phyloP scores from a whole-genome alignment of 2,113 vertebrate genomes.

The Synodontis membranacea region DNA sequence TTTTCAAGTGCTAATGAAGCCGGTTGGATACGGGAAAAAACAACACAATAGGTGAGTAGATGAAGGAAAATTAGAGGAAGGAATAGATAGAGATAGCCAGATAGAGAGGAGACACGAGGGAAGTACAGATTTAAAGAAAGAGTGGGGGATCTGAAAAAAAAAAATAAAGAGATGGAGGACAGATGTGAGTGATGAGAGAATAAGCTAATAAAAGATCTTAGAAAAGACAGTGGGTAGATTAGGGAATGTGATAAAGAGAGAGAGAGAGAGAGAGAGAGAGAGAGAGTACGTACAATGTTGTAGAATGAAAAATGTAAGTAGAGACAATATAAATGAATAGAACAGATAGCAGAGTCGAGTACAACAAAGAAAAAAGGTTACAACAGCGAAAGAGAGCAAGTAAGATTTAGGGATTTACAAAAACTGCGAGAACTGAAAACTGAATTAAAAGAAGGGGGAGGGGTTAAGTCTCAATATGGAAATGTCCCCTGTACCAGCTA shows the following conservation, averaged over 20 bases:
- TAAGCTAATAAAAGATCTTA: not conserved
- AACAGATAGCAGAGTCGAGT: not conserved
- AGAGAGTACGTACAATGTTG: not conserved
- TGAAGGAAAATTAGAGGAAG: not conserved
- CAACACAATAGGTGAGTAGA: not conserved
- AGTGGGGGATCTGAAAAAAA: fast-evolving
- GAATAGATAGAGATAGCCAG: not conserved
- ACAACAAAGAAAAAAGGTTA: not conserved
- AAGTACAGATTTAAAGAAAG: too few species aligned
- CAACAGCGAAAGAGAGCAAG: not conserved
- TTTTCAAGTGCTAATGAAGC: too few species aligned
- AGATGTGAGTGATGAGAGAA: not conserved
- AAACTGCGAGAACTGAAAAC: not conserved
- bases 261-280: not conserved
- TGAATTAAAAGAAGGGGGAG: not conserved
- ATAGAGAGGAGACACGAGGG: not conserved
- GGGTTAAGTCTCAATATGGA: not conserved
- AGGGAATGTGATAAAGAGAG: not conserved
- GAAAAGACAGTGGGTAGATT: not conserved
- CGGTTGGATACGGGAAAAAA: not conserved
- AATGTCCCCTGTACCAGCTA: not conserved
- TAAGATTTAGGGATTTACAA: not conserved
- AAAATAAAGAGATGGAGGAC: not conserved
- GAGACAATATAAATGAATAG: not conserved
- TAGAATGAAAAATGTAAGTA: not conserved